Evolutionary conservation across 2,113 vertebrate species (phyloP), one percentile per base, ranked within the genome.

Genomic region (Strigops habroptila): DNA sequence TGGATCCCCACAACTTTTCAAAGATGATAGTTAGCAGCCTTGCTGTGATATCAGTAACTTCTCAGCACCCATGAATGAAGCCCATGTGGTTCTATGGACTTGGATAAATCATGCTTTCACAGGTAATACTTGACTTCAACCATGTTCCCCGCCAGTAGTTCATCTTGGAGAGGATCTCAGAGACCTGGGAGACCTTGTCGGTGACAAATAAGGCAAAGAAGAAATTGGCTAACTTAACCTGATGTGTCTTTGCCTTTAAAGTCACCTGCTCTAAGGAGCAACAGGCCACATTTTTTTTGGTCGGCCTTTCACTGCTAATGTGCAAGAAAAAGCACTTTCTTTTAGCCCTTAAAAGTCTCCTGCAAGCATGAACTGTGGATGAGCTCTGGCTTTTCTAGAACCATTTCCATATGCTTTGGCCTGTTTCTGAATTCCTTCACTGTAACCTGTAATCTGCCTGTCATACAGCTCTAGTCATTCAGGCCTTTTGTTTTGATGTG

Each of bases 351-450:
- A 22, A 69, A 78, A 53, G n/a, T 49, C 57, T 63, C 28, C 49
- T 44, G 14, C 18, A 24, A 6, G 12, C 7, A 15, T 18, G 52
- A 67, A 11, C 30, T 48, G 25, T 23, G 49, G 13, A 7, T 25
- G 63, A 76, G 14, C 53, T 74, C 31, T 55, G 39, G 31, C 18
- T 60, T 55, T 62, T 70, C 71, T 75, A 37, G 13, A 68, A 51
- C 55, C 39, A 10, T 27, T 46, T 41, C 62, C 33, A 1, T 3
- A 1, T 18, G 24, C n/a, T 35, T 55, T 75, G 28, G 14, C 44
- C 46, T 1, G 0, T 91, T 82, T 28, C 31, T 70, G 2, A 70
- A 55, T 59, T 65, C 41, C 51, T 55, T 43, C 1, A 0, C 10
- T 60, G 16, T n/a, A 44, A 63, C 16, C 30, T 71, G 35, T 12